A percentile compares a stretch with the other conserved stretches of the same genome.
These are phyloP conservation scores for Leucophenga maculata DNA, from an alignment of 2,888 invertebrate genomes.

Conservation along the genomic window DNA sequence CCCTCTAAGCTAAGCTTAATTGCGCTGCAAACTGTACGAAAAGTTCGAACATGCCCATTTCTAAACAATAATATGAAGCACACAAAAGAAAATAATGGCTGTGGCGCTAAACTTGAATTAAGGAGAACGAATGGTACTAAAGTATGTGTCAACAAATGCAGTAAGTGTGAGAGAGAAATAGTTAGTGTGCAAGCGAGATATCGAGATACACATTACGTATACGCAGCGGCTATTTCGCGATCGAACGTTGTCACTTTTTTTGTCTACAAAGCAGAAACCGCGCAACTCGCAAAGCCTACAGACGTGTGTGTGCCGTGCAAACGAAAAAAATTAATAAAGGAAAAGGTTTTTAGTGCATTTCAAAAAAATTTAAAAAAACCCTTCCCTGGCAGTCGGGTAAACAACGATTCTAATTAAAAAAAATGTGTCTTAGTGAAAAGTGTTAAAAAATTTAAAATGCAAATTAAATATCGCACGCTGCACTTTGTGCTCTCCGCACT, in stretches of 20 bases:
- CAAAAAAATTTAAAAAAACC: too few relatives aligned
- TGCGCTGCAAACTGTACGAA: too few relatives aligned
- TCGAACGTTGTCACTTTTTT: not conserved
- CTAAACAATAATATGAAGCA: too few relatives aligned
- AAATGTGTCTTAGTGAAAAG: not conserved
- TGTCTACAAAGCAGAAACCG: not conserved
- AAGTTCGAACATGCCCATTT: too few relatives aligned
- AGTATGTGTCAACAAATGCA: not conserved
- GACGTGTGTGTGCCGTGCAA: not conserved
- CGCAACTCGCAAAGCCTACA: not conserved
- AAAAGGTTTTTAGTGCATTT: not conserved
- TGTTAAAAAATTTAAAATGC: not conserved
- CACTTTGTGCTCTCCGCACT: not conserved
- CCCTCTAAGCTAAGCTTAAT: too few relatives aligned
- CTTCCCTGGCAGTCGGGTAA: too few relatives aligned
- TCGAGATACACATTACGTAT: not conserved
- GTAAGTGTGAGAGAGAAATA: not conserved
- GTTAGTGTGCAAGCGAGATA: too few relatives aligned
- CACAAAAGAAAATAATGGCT: too few relatives aligned
- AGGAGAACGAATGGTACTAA: not conserved
- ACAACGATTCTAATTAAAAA: too few relatives aligned
- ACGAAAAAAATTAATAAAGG: not conserved
- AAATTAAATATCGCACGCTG: not conserved
- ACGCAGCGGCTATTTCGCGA: not conserved
- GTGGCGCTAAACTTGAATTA: too few relatives aligned